Evolutionary conservation across 2,113 vertebrate genomes (phyloP).

Genomic region (Emydura subglobosa): DNA sequence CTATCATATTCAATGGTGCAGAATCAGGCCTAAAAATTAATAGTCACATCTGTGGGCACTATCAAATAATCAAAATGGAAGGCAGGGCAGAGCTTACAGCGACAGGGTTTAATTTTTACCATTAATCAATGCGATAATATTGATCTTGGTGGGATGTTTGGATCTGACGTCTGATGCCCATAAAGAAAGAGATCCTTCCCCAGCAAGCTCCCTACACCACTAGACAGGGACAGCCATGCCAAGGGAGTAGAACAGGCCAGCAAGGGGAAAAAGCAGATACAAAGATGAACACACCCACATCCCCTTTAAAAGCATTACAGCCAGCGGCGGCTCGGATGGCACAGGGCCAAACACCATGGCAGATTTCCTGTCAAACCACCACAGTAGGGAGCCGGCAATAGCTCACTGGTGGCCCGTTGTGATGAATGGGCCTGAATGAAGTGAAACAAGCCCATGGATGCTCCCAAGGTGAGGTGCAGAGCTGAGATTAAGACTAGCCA

Average conservation of each 20-base stretch:
- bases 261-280: background rate
- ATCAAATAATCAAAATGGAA: fast-evolving
- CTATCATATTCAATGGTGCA: background rate
- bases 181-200: background rate
- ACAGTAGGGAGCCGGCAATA: background rate
- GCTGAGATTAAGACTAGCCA: background rate
- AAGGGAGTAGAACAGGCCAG: background rate
- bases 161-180: background rate
- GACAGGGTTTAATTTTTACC: background rate
- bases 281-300: background rate
- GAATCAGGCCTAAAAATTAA: background rate
- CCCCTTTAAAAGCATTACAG: background rate
- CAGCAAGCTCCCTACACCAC: background rate
- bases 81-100: background rate
- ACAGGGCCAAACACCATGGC: background rate
- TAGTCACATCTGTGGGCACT: background rate
- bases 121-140: background rate
- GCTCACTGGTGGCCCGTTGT: background rate
- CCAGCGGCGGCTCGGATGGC: background rate
- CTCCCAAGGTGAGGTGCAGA: background rate
- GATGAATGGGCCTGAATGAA: background rate
- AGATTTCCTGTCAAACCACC: background rate
- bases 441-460: background rate
- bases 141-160: background rate
- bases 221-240: background rate